Conservation (phyloP, 2,797 vertebrate species). For the Tenualosa ilisha region DNA sequence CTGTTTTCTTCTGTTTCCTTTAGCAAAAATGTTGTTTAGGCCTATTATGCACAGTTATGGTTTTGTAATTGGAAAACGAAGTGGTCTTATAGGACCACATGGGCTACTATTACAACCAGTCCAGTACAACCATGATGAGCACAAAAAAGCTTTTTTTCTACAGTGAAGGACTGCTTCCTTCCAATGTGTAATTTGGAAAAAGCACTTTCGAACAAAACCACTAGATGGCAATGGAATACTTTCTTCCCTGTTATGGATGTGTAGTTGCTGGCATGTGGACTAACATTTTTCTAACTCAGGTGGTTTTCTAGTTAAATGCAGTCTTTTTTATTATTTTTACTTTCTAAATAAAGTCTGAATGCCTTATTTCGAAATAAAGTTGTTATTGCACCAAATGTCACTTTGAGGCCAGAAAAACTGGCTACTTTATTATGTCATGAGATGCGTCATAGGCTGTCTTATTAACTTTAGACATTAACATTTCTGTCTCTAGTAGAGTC, state of each 20-base stretch:
- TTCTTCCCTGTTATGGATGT: not conserved
- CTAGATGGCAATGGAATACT: not conserved
- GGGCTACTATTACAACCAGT: not conserved
- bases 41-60: too few relatives aligned
- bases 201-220: not conserved
- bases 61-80: too few relatives aligned
- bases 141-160: not conserved
- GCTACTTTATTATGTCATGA: too few relatives aligned
- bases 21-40: not conserved
- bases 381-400: not conserved
- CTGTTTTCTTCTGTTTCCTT: too few relatives aligned
- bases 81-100: too few relatives aligned
- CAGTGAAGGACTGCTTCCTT: not conserved
- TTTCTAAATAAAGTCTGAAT: not conserved
- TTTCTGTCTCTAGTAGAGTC: too few relatives aligned
- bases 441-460: too few relatives aligned
- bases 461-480: too few relatives aligned
- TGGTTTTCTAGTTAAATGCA: not conserved
- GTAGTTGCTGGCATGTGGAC: too few relatives aligned
- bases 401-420: not conserved
- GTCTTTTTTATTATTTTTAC: not conserved
- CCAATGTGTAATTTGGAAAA: not conserved
- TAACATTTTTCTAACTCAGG: not conserved
- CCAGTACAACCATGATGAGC: too few relatives aligned
- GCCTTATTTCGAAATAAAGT: not conserved